Conservation (phyloP, 2,797 vertebrate species). For the Gephyroberyx darwinii region DNA sequence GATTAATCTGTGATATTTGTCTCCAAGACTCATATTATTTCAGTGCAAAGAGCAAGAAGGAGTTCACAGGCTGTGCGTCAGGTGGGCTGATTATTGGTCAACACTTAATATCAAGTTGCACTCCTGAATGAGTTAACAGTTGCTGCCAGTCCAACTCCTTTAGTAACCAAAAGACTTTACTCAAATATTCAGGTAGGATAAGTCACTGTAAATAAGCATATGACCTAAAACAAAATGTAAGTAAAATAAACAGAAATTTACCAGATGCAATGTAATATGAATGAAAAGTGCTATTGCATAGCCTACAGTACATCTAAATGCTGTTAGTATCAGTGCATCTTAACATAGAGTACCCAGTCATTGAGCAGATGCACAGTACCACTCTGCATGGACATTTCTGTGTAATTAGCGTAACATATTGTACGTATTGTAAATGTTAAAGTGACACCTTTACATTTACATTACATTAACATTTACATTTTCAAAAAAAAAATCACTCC, state of each 20-base stretch:
- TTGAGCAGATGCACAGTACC: conserved; percentile 46
- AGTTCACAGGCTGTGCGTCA: conserved; percentile 33
- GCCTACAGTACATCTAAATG: conserved; percentile 35
- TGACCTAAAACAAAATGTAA: conserved; percentile 9
- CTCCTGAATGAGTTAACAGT: conserved; percentile 11
- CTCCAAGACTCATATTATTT: conserved; percentile 26
- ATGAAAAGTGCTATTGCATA: conserved; percentile 49
- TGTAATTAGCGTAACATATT: conserved; percentile 33
- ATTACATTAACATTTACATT: too few species aligned
- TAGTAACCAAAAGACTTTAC: conserved; percentile 26
- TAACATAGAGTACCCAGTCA: conserved; percentile 35
- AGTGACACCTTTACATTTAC: background rate
- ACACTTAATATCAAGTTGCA: conserved; percentile 24
- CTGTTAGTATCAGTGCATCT: conserved; percentile 32
- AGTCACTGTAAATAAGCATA: conserved; percentile 40
- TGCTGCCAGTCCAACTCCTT: conserved; percentile 10
- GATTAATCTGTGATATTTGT: conserved; percentile 57
- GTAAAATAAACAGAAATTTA: conserved; percentile 40
- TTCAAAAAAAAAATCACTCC: conserved; percentile 17
- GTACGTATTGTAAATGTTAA: conserved; percentile 35
- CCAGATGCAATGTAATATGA: conserved; percentile 51
- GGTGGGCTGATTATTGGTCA: conserved; percentile 37
- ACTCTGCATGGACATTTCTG: conserved; percentile 23
- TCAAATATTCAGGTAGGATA: conserved; percentile 33
- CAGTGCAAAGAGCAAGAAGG: conserved; percentile 62